phyloP scores from a whole-genome alignment of 2,888 invertebrate genomes.

The Oscheius onirici region DNA sequence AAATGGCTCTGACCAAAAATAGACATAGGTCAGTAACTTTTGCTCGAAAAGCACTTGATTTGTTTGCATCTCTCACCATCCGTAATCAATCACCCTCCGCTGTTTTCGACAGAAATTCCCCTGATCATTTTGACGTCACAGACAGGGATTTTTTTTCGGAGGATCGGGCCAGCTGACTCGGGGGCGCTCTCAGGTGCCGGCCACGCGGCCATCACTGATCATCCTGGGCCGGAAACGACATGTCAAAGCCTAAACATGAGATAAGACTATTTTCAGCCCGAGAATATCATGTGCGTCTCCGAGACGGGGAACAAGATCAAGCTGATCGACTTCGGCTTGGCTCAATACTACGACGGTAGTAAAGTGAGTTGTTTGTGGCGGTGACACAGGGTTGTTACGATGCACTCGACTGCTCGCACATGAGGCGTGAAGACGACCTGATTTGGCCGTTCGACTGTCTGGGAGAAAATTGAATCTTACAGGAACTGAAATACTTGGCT shows the following conservation, averaged over 20 bases:
- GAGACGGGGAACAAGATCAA: slow-evolving; percentile 97
- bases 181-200: not conserved
- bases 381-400: slow-evolving; percentile 5
- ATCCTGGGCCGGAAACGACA: slow-evolving; percentile 1
- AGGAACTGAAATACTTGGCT: slow-evolving; percentile 71
- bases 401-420: slow-evolving; percentile 22
- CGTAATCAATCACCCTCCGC: not conserved
- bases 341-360: slow-evolving; percentile 77
- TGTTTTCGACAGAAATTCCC: not conserved
- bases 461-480: slow-evolving; percentile 4
- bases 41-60: not conserved
- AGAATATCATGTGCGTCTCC: slow-evolving; percentile 95
- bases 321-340: slow-evolving; percentile 97
- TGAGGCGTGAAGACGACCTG: slow-evolving; percentile 29
- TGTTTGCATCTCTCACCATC: not conserved
- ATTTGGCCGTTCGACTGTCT: not conserved
- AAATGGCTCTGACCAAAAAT: not conserved
- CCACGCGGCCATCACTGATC: slow-evolving; percentile 19
- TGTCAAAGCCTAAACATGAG: not conserved
- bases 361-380: slow-evolving; percentile 35
- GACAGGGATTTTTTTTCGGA: not conserved
- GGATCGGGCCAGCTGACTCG: slow-evolving; percentile 14
- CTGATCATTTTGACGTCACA: slow-evolving; percentile 23
- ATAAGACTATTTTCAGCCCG: slow-evolving; percentile 80
- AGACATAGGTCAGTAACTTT: not conserved